Evolutionary conservation across 2,888 invertebrate genomes (phyloP).

Genomic region (Phaedon cochleariae): DNA sequence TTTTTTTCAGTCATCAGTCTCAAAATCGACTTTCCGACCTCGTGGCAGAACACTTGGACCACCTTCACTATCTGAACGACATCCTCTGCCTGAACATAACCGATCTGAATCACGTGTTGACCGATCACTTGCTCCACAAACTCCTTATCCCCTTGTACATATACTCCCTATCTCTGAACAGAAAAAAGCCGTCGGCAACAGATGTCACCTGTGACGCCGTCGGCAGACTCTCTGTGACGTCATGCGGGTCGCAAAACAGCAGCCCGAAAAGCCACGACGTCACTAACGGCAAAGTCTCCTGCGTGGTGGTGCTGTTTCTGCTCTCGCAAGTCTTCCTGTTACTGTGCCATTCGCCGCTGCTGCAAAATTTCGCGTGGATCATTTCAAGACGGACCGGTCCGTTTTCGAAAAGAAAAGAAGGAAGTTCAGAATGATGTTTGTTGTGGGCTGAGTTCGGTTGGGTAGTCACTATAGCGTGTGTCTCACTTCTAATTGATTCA

Average conservation of each 20-base stretch:
- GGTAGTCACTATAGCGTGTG: no score
- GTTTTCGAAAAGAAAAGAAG: no score
- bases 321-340: constrained; percentile 96
- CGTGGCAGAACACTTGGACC: constrained; percentile 97
- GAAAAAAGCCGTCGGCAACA: constrained; percentile 63
- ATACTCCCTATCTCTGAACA: constrained; percentile 76
- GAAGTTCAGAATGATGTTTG: no score
- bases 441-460: no score
- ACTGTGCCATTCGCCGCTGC: constrained; percentile 88
- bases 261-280: constrained; percentile 49
- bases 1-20: constrained; percentile 81
- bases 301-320: constrained; percentile 89
- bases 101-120: constrained; percentile 91
- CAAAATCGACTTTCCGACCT: constrained; percentile 90
- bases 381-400: constrained; percentile 78
- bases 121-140: constrained; percentile 92
- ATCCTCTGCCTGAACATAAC: constrained; percentile 92
- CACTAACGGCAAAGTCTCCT: constrained; percentile 76
- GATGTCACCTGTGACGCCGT: constrained; percentile 69
- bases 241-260: constrained; percentile 46
- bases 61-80: constrained; percentile 96
- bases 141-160: constrained; percentile 93
- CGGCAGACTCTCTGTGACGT: constrained; percentile 24
- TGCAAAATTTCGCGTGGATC: constrained; percentile 89
- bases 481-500: no score